Evolutionary conservation across 2,113 vertebrate species (phyloP).

Genomic region (Clarias gariepinus): DNA sequence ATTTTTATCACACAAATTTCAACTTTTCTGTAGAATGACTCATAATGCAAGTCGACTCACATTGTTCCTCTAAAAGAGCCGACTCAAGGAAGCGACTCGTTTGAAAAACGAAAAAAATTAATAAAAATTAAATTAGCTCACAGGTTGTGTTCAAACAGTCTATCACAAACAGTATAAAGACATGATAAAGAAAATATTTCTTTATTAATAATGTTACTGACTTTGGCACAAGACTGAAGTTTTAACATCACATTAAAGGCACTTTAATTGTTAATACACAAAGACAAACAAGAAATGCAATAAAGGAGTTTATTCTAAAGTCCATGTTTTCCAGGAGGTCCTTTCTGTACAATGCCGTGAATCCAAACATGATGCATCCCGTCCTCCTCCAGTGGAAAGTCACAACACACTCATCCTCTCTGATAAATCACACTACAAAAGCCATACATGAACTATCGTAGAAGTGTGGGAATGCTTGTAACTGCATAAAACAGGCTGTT

Average conservation of each 20-base stretch:
- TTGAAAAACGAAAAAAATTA: not conserved
- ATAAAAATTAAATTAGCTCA: no score
- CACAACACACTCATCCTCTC: not conserved
- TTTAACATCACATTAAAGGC: constrained; percentile 16
- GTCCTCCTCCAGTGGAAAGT: not conserved
- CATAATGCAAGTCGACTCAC: not conserved
- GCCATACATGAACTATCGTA: not conserved
- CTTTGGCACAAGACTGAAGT: constrained; percentile 29
- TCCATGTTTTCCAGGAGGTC: not conserved
- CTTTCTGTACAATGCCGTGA: not conserved
- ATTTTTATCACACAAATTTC: no score
- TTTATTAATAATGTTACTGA: constrained; percentile 32
- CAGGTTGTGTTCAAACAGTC: no score
- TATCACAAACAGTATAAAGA: not conserved
- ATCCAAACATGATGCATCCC: not conserved
- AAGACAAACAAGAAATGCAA: no score
- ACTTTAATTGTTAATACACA: constrained; percentile 18
- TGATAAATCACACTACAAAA: not conserved
- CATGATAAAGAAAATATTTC: constrained; percentile 28
- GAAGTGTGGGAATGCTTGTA: not conserved
- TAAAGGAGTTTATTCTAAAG: not conserved
- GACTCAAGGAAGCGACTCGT: not conserved
- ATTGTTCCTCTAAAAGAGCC: not conserved
- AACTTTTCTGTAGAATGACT: no score
- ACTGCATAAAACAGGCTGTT: not conserved